Evolutionary conservation across 2,113 vertebrate species (phyloP), one percentile per base, ranked within the genome.

Genomic region (Megaleporinus macrocephalus): DNA sequence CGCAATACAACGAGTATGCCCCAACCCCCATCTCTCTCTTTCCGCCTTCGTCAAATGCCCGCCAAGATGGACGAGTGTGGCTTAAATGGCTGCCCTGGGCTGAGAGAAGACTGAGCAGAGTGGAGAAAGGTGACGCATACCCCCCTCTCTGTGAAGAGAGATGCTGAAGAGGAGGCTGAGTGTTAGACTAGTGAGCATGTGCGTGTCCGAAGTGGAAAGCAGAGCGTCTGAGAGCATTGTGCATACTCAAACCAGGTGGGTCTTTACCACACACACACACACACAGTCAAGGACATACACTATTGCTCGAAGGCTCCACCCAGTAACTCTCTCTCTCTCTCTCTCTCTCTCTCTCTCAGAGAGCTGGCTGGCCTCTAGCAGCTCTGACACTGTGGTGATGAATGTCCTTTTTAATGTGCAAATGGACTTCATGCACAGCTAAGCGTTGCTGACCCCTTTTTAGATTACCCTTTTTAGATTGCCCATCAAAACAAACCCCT

Each of bases 241-340:
- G 87, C 76, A 79, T 69, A 18, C 88, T 85, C 20, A 89, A 84
- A 65, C 88, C 86, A 84, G 86, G 85, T 80, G 78, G 84, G 78
- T 85, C 84, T 75, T 69, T 65, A 80, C 78, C 65, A 59, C 27
- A 61, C 69, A 66, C 10, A 65, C 65, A 59, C 27, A 61, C 69
- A 66, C 10, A 65, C 63, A 84, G 53, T 65, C 80, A 88, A 69
- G 78, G 82, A 84, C 73, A 84, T 76, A 72, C 66, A 81, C 73
- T 24, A 73, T 69, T 63, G 78, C 81, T 78, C 85, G 74, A 20
- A 82, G 78, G 78, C 78, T 78, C 81, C 51, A 73, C 61, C 78
- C 78, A 81, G 59, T 69, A 76, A 44, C 44, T 59, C 65, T 26
- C 59, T 63, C 36, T 73, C 27, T 1, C 36, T 73, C 27, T 3